Conservation (phyloP, 2,113 vertebrate genomes). For the Cariama cristata region DNA sequence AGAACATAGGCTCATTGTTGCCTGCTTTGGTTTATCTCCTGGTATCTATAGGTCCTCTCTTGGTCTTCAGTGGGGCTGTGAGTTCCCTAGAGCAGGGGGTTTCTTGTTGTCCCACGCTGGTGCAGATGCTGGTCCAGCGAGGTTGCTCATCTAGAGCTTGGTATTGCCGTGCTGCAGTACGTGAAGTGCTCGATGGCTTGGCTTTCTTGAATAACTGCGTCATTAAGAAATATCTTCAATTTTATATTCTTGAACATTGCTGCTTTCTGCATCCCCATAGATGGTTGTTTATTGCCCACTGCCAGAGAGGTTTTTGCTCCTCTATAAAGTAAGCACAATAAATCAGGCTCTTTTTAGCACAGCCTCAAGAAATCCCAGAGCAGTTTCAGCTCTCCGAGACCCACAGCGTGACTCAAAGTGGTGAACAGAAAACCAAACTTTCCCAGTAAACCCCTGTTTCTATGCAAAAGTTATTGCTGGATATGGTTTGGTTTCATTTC, state of each 20-base stretch:
- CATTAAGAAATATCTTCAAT: not conserved
- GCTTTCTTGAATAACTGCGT: not conserved
- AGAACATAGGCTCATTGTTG: not conserved
- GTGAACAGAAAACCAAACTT: not conserved
- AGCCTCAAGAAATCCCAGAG: not conserved
- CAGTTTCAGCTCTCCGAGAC: not conserved
- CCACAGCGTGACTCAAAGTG: not conserved
- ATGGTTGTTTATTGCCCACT: not conserved
- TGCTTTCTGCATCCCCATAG: not conserved
- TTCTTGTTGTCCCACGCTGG: not conserved
- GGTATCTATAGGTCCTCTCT: not conserved
- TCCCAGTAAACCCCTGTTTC: not conserved
- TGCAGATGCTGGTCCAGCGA: not conserved
- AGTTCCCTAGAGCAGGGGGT: not conserved
- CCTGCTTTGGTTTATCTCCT: not conserved
- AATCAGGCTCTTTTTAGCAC: not conserved
- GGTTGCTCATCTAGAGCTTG: not conserved
- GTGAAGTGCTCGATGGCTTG: rapidly evolving
- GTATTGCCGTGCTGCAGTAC: not conserved
- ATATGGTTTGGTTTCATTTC: not conserved
- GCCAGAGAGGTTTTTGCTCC: not conserved
- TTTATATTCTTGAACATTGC: not conserved
- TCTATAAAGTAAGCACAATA: not conserved
- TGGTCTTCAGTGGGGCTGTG: not conserved
- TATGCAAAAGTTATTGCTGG: not conserved